A percentile compares a stretch with the other conserved stretches of the same genome.
phyloP scores from a whole-genome alignment of 1,140 invertebrate genomes.

The Drosophila littoralis region DNA sequence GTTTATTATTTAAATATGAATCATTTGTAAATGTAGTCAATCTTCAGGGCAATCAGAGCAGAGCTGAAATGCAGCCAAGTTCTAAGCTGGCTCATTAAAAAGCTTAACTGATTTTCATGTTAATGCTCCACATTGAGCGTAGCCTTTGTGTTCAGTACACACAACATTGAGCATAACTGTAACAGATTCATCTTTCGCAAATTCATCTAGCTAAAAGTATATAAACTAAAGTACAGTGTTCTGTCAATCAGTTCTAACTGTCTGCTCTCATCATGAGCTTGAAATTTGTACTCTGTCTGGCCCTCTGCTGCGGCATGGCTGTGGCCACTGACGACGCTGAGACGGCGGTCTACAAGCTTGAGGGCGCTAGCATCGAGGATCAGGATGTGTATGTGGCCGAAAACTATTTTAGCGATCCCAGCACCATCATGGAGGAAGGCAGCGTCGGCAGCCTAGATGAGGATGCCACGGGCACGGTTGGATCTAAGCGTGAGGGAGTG shows the following conservation, averaged over 20 bases:
- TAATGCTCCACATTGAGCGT: background rate
- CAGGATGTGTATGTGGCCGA: constrained; percentile 4
- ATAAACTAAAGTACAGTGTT: background rate
- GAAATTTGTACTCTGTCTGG: constrained; percentile 13
- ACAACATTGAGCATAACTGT: background rate
- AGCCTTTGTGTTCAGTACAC: background rate
- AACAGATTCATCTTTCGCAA: background rate
- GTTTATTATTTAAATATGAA: background rate
- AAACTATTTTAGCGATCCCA: background rate
- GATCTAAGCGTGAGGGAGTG: background rate
- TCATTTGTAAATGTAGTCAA: background rate
- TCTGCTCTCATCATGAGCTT: constrained; percentile 14
- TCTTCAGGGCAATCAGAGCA: background rate
- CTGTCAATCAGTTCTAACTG: constrained; percentile 9
- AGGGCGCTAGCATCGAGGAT: background rate
- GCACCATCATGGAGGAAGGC: background rate
- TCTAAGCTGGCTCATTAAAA: background rate
- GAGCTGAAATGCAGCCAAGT: background rate
- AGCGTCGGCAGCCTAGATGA: background rate
- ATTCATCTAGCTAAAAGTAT: constrained; percentile 1
- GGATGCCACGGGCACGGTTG: background rate
- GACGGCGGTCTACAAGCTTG: background rate
- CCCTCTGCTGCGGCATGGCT: constrained; percentile 9
- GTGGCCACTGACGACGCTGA: constrained; percentile 3
- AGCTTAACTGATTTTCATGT: constrained; percentile 6